Evolutionary conservation across 2,113 vertebrate genomes (phyloP).

Genomic region (Poicephalus gulielmi): DNA sequence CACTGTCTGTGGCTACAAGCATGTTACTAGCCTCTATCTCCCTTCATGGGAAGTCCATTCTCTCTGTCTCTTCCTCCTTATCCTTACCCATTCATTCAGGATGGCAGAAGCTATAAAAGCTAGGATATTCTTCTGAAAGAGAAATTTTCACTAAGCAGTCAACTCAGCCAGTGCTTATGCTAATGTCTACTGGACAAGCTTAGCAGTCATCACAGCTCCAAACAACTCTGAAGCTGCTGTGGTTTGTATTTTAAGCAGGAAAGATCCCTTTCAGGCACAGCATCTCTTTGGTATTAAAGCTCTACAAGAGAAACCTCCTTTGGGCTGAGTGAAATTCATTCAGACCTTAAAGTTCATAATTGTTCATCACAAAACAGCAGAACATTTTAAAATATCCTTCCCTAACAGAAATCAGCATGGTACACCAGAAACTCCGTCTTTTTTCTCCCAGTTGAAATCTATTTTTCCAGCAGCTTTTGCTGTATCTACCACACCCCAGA

Average conservation of each 20-base stretch:
- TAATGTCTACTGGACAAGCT: background rate
- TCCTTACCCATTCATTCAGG: background rate
- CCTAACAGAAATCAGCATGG: background rate
- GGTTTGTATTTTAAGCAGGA: background rate
- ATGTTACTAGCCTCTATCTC: background rate
- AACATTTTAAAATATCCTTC: background rate
- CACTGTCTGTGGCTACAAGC: background rate
- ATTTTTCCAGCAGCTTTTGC: background rate
- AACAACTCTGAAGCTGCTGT: background rate
- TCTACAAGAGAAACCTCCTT: background rate
- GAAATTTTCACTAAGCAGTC: background rate
- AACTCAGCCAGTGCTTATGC: background rate
- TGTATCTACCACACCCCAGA: background rate
- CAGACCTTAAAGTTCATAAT: background rate
- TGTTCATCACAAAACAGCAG: background rate
- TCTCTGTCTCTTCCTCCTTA: background rate
- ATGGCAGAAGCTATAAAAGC: background rate
- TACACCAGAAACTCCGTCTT: background rate
- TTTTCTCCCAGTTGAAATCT: background rate
- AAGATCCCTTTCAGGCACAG: background rate
- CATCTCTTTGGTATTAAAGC: background rate
- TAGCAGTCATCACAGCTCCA: background rate
- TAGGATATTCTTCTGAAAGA: background rate
- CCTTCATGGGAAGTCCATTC: background rate
- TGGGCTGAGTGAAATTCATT: background rate